Evolutionary conservation across 2,888 invertebrate species (phyloP).

Genomic region (Perizoma flavofasciatum): DNA sequence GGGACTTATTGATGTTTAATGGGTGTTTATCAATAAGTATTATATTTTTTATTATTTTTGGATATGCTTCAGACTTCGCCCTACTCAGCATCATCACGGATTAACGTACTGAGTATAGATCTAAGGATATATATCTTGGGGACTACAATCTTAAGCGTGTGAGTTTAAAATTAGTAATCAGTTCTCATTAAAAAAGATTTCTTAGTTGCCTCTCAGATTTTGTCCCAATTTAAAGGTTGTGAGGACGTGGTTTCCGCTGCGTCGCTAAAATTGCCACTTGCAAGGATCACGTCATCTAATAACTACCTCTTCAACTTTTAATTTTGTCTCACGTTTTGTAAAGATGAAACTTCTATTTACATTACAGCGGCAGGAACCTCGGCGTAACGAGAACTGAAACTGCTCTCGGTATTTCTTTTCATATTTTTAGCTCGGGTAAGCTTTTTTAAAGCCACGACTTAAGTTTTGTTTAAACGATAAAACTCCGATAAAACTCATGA

Average conservation of each 20-base stretch:
- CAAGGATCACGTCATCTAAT: slow-evolving; percentile 37
- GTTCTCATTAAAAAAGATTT: no score
- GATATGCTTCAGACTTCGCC: no score
- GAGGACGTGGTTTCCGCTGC: slow-evolving; percentile 42
- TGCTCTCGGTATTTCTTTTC: slow-evolving; percentile 1
- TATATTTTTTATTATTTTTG: no score
- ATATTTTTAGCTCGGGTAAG: slow-evolving; percentile 3
- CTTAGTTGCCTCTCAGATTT: slow-evolving; percentile 4
- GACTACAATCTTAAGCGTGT: no score
- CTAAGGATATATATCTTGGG: no score
- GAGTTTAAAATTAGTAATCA: no score
- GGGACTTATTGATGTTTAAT: no score
- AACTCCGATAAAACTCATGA: no score
- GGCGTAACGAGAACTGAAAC: slow-evolving; percentile 12
- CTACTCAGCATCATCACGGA: no score
- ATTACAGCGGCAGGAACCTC: slow-evolving; percentile 16
- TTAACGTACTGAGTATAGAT: no score
- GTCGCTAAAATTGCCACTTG: slow-evolving; percentile 53
- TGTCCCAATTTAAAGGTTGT: slow-evolving; percentile 47
- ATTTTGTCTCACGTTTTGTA: slow-evolving; percentile 33
- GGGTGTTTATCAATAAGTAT: no score
- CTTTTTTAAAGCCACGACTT: background rate
- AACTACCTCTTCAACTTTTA: slow-evolving; percentile 39
- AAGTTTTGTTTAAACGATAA: background rate
- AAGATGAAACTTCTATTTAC: slow-evolving; percentile 24